Evolutionary conservation across 2,888 invertebrate species (phyloP).

Genomic region (Electrophaes corylata): DNA sequence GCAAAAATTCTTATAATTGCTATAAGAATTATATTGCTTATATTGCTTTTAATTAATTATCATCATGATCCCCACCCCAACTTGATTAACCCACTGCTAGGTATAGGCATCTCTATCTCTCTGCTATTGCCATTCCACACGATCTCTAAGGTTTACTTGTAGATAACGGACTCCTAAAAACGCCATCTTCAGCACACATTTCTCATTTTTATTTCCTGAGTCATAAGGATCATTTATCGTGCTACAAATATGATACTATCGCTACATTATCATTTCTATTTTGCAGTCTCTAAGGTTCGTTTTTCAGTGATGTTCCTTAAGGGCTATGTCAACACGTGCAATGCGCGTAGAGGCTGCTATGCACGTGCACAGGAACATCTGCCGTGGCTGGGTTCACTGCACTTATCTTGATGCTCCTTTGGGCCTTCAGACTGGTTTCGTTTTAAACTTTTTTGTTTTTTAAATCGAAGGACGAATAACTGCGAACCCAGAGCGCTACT

Average conservation of each 20-base stretch:
- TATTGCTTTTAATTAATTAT: too few species aligned
- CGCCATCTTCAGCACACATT: slow-evolving; percentile 17
- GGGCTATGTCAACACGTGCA: slow-evolving; percentile 33
- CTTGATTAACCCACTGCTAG: too few species aligned
- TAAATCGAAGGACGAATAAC: slow-evolving; percentile 14
- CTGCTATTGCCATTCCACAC: too few species aligned
- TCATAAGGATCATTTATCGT: slow-evolving; percentile 24
- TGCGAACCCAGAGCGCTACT: slow-evolving; percentile 2
- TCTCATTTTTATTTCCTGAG: slow-evolving; percentile 14
- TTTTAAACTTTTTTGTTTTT: slow-evolving; percentile 19
- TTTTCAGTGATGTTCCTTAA: slow-evolving; percentile 1
- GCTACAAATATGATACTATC: not conserved
- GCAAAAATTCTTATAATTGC: too few species aligned
- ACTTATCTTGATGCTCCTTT: slow-evolving; percentile 29
- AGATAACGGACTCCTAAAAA: slow-evolving; percentile 13
- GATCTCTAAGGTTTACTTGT: not conserved
- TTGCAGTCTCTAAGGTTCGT: slow-evolving; percentile 1
- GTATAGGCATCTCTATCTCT: too few species aligned
- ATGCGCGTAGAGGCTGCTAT: slow-evolving; percentile 23
- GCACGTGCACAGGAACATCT: slow-evolving; percentile 43
- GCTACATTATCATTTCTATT: slow-evolving; percentile 18
- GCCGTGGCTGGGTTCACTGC: slow-evolving; percentile 41
- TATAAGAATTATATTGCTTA: too few species aligned
- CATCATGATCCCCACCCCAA: too few species aligned
- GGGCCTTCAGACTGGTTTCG: slow-evolving; percentile 28